These are phyloP conservation scores for Melanotaenia pygmaea DNA, from an alignment of 2,797 vertebrate genomes.

Conservation along the genomic window DNA sequence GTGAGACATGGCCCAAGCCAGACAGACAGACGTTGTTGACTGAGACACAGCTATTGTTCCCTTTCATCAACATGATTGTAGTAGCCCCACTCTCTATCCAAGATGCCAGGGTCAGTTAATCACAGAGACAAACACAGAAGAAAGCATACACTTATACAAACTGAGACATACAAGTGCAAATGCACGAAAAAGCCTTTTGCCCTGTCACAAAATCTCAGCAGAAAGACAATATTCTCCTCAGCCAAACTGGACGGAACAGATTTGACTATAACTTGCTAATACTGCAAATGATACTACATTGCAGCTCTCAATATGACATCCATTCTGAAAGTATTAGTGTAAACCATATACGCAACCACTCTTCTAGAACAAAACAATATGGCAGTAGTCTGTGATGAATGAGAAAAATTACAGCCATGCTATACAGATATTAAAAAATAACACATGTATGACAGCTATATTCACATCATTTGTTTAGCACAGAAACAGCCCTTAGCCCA, in stretches of 20 bases:
- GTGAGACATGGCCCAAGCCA: slow-evolving; percentile 65
- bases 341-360: slow-evolving; percentile 13
- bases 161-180: slow-evolving; percentile 16
- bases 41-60: slow-evolving; percentile 76
- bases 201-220: slow-evolving; percentile 5
- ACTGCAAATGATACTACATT: background rate
- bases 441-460: slow-evolving; percentile 29
- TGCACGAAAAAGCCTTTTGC: slow-evolving; percentile 26
- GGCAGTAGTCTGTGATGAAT: slow-evolving; percentile 7
- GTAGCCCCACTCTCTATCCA: slow-evolving; percentile 51
- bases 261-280: slow-evolving; percentile 26
- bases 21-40: slow-evolving; percentile 75
- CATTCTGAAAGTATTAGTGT: slow-evolving; percentile 9
- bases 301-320: slow-evolving; percentile 16
- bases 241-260: slow-evolving; percentile 19
- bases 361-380: slow-evolving; percentile 30
- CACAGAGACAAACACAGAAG: slow-evolving; percentile 23
- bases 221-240: slow-evolving; percentile 22
- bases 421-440: slow-evolving; percentile 38
- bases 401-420: slow-evolving; percentile 24
- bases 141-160: slow-evolving; percentile 34
- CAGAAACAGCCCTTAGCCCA: slow-evolving; percentile 43
- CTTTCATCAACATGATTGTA: slow-evolving; percentile 72
- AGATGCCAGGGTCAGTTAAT: slow-evolving; percentile 53
- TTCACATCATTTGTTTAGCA: slow-evolving; percentile 53